These are phyloP conservation scores for Amphipoea oculea DNA, from an alignment of 2,888 invertebrate genomes.

Conservation along the genomic window DNA sequence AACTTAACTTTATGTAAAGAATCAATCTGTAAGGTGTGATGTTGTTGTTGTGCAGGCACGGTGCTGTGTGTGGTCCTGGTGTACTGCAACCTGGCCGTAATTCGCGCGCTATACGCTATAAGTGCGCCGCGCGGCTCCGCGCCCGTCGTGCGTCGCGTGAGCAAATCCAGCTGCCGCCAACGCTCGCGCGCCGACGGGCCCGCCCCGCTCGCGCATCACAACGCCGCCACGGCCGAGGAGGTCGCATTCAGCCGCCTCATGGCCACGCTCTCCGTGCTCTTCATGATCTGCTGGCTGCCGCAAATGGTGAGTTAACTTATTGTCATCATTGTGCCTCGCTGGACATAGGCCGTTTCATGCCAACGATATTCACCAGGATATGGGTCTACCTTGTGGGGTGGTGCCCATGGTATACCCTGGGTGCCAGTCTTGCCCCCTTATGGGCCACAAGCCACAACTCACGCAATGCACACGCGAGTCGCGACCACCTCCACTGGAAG, in stretches of 20 bases:
- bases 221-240: constrained; percentile 94
- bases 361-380: background rate
- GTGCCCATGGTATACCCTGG: background rate
- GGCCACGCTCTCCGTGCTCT: constrained; percentile 95
- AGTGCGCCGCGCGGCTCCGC: constrained; percentile 80
- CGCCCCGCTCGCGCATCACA: constrained; percentile 74
- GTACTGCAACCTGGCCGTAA: constrained; percentile 95
- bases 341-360: background rate
- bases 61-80: constrained; percentile 94
- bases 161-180: constrained; percentile 81
- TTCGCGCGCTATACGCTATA: constrained; percentile 93
- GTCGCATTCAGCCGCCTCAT: constrained; percentile 96
- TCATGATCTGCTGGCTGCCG: constrained; percentile 96
- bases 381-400: background rate
- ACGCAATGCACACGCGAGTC: background rate
- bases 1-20: background rate
- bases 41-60: constrained; percentile 89
- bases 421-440: no score
- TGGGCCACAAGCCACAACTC: background rate
- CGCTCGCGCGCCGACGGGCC: constrained; percentile 68
- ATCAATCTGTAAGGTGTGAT: background rate
- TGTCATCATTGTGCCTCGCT: background rate
- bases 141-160: constrained; percentile 83
- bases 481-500: background rate
- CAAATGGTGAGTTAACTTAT: constrained; percentile 93